These are phyloP conservation scores for Sebastes fasciatus DNA, from an alignment of 2,113 vertebrate genomes.

Conservation along the genomic window DNA sequence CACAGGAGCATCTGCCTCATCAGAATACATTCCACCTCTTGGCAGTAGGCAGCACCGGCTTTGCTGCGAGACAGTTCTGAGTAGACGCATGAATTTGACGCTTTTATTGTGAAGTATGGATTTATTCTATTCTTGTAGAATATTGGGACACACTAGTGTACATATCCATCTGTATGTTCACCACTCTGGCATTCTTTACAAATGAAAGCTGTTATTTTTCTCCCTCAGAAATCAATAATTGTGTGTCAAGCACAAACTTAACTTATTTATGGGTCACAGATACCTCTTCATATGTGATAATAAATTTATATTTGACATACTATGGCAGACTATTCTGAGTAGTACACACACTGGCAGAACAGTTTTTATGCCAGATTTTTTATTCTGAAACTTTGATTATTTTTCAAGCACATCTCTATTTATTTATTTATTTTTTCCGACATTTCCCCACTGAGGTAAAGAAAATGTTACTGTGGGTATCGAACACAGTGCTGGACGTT, in stretches of 20 bases:
- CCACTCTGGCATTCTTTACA: slow-evolving; percentile 21
- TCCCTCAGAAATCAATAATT: slow-evolving; percentile 9
- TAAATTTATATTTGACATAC: slow-evolving; percentile 27
- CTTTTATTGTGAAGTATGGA: no score
- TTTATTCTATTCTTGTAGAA: slow-evolving; percentile 66
- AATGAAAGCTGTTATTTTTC: slow-evolving; percentile 33
- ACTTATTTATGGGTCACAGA: slow-evolving; percentile 14
- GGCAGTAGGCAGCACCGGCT: slow-evolving; percentile 7
- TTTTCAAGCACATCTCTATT: slow-evolving; percentile 65
- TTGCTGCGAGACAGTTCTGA: slow-evolving; percentile 22
- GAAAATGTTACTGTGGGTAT: slow-evolving; percentile 47
- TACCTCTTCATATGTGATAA: background rate
- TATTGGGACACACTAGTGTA: slow-evolving; percentile 24
- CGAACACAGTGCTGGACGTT: slow-evolving; percentile 28
- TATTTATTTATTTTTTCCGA: slow-evolving; percentile 84
- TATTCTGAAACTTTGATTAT: slow-evolving; percentile 42
- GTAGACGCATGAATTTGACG: slow-evolving; percentile 16
- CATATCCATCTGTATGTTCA: slow-evolving; percentile 25
- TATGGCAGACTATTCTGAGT: slow-evolving; percentile 17
- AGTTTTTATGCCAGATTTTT: slow-evolving; percentile 26
- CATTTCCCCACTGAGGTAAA: slow-evolving; percentile 54
- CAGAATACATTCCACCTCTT: slow-evolving; percentile 40
- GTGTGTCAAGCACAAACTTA: slow-evolving; percentile 16
- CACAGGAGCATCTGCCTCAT: background rate
- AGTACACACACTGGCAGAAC: slow-evolving; percentile 1